Evolutionary conservation across 2,113 vertebrate species (phyloP).

Genomic region (Otocyon megalotis): DNA sequence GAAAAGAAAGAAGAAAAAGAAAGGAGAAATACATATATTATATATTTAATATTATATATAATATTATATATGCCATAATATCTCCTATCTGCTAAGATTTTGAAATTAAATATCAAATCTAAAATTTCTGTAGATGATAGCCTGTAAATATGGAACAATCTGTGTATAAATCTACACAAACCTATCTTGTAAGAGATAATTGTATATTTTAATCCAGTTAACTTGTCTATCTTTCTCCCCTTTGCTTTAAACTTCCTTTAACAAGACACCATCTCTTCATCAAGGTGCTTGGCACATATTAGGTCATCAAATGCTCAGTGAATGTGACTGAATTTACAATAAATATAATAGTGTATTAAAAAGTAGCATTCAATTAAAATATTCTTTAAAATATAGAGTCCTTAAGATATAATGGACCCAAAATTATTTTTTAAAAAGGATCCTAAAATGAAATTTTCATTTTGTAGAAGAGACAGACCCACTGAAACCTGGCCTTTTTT

Average conservation of each 20-base stretch:
- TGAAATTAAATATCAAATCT: not conserved
- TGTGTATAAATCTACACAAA: not conserved
- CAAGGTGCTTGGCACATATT: not conserved
- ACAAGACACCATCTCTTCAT: not conserved
- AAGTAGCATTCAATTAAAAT: not conserved
- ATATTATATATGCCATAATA: not conserved
- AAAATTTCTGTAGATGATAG: not conserved
- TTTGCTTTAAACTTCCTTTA: not conserved
- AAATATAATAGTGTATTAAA: not conserved
- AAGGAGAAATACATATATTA: not conserved
- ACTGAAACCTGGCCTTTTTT: not conserved
- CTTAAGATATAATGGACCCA: not conserved
- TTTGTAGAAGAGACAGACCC: not conserved
- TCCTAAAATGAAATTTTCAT: not conserved
- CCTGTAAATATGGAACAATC: not conserved
- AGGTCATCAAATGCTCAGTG: not conserved
- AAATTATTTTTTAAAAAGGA: not conserved
- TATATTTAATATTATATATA: no score
- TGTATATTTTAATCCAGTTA: not conserved
- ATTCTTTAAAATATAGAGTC: not conserved
- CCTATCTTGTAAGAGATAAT: not conserved
- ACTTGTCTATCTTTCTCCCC: not conserved
- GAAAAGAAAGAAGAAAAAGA: not conserved
- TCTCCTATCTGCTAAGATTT: not conserved
- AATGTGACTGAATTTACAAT: not conserved